Percentiles rank a stretch among this genome's conserved stretches.
Conservation (phyloP, 1,140 invertebrate species). For the Trichonephila inaurata region DNA sequence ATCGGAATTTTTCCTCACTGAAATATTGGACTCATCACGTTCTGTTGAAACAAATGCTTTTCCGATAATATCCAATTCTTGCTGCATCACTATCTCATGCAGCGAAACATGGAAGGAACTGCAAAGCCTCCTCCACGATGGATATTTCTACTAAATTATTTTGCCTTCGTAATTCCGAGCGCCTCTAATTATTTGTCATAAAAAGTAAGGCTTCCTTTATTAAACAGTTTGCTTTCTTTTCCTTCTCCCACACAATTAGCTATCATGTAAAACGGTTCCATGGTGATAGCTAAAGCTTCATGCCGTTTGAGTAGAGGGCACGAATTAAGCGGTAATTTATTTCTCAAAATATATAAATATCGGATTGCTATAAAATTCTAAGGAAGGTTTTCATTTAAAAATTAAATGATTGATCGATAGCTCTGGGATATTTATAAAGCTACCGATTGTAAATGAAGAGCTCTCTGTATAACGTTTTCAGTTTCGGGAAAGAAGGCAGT, state of each 20-base stretch:
- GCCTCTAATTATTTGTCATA: constrained; percentile 74
- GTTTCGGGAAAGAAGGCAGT: not conserved
- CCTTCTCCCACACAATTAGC: constrained; percentile 54
- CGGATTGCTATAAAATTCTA: constrained; percentile 29
- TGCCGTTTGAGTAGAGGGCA: constrained; percentile 4
- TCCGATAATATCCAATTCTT: constrained; percentile 76
- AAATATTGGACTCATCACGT: constrained; percentile 74
- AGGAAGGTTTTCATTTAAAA: constrained; percentile 15
- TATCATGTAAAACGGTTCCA: constrained; percentile 31
- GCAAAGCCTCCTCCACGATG: not conserved
- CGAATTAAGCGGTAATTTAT: constrained; percentile 35
- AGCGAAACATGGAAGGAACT: not conserved
- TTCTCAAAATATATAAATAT: constrained; percentile 40
- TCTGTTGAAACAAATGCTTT: constrained; percentile 75
- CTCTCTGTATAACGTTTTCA: not conserved
- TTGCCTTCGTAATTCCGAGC: constrained; percentile 30
- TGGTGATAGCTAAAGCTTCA: not conserved
- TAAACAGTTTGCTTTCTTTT: constrained; percentile 46
- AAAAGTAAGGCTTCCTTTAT: constrained; percentile 62
- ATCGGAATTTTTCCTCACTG: constrained; percentile 56
- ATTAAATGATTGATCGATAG: constrained; percentile 25
- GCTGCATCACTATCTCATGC: constrained; percentile 49
- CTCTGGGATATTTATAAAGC: not conserved
- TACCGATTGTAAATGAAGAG: not conserved
- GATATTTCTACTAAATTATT: constrained; percentile 62